Evolutionary conservation across 1,140 invertebrate genomes (phyloP).

Genomic region (Rhagoletis pomonella): DNA sequence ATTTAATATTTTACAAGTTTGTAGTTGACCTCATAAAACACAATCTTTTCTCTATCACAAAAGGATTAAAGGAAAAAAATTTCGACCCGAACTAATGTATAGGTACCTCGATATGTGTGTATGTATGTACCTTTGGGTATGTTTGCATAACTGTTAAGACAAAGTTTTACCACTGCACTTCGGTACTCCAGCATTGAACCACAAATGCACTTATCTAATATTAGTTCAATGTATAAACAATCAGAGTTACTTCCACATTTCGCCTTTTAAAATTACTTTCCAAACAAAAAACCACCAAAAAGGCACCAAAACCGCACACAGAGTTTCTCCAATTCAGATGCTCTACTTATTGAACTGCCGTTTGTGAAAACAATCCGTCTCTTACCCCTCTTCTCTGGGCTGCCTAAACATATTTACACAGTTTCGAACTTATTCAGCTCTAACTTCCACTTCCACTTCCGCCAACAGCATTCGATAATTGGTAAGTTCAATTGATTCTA

Average conservation of each 20-base stretch:
- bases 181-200: neutral
- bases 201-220: constrained; percentile 27
- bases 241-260: neutral
- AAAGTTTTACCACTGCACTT: constrained; percentile 26
- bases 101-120: neutral
- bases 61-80: too few species aligned
- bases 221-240: neutral
- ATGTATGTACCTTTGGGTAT: neutral
- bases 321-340: neutral
- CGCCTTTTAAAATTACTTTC: constrained; percentile 38
- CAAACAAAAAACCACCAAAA: constrained; percentile 12
- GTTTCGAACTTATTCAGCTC: neutral
- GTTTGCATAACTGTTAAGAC: constrained; percentile 26
- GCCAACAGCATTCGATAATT: constrained; percentile 49
- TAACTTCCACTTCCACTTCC: constrained; percentile 23
- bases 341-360: constrained; percentile 3
- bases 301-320: neutral
- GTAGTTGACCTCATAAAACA: too few species aligned
- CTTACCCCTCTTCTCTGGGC: neutral
- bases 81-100: neutral
- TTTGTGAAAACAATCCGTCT: neutral
- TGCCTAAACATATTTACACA: constrained; percentile 11
- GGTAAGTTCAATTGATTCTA: constrained; percentile 49
- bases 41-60: too few species aligned
- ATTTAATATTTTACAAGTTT: too few species aligned